phyloP scores from a whole-genome alignment of 2,888 invertebrate genomes.

The Cantharis lateralis region DNA sequence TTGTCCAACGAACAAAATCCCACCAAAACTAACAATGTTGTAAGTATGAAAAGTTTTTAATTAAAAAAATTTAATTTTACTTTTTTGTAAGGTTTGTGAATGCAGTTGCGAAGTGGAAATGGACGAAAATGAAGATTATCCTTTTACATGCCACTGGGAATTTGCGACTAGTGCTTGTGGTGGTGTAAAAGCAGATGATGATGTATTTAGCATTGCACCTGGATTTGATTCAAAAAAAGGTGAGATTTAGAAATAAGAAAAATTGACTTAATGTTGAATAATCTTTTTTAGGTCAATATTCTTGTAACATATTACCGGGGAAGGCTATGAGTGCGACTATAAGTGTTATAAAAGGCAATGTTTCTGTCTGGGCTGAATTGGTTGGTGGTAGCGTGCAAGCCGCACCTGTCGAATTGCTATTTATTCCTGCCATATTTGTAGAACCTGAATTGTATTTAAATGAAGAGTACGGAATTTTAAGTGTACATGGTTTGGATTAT shows the following conservation, averaged over 20 bases:
- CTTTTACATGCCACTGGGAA: slow-evolving; percentile 51
- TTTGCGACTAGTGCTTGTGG: slow-evolving; percentile 46
- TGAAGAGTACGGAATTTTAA: slow-evolving; percentile 44
- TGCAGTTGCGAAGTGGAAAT: slow-evolving; percentile 46
- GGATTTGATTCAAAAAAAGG: slow-evolving; percentile 51
- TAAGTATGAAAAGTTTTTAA: slow-evolving; percentile 30
- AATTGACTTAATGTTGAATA: neutral
- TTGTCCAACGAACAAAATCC: slow-evolving; percentile 43
- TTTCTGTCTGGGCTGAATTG: slow-evolving; percentile 48
- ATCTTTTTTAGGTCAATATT: slow-evolving; percentile 48
- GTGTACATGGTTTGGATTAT: slow-evolving; percentile 60
- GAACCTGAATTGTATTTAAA: slow-evolving; percentile 39
- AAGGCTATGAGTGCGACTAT: slow-evolving; percentile 41
- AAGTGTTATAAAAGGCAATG: slow-evolving; percentile 45
- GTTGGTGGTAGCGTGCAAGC: slow-evolving; percentile 43
- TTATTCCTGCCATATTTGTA: slow-evolving; percentile 50
- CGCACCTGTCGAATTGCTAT: slow-evolving; percentile 44
- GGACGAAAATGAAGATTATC: slow-evolving; percentile 41
- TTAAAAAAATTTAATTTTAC: neutral
- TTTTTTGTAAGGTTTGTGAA: slow-evolving; percentile 45
- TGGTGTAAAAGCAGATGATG: slow-evolving; percentile 37
- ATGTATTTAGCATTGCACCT: slow-evolving; percentile 50
- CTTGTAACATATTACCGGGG: slow-evolving; percentile 48
- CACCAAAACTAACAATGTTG: slow-evolving; percentile 48
- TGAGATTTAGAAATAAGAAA: slow-evolving; percentile 25